Evolutionary conservation across 2,888 invertebrate species (phyloP).

Genomic region (Drosophila demipolita): DNA sequence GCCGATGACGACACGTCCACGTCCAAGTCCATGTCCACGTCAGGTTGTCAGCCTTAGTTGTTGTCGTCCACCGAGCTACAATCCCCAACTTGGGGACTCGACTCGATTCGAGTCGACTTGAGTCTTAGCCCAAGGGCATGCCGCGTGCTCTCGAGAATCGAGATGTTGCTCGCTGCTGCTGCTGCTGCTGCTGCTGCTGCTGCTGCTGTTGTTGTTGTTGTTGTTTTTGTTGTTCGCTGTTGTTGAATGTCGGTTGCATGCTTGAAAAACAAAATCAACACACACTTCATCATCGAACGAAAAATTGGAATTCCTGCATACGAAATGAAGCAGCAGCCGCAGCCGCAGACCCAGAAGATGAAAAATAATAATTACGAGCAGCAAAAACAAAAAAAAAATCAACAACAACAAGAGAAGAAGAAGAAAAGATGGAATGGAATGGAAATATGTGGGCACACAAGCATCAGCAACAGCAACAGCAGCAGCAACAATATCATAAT

Average conservation of each 20-base stretch:
- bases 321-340: conserved; percentile 72
- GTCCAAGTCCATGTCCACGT: conserved; percentile 54
- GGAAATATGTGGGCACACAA: conserved; percentile 55
- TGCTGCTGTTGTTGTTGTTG: conserved; percentile 25
- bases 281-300: conserved; percentile 80
- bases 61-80: conserved; percentile 35
- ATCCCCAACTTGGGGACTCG: conserved; percentile 28
- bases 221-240: conserved; percentile 33
- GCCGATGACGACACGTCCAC: conserved; percentile 71
- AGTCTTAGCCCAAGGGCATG: conserved; percentile 80
- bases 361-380: conserved; percentile 78
- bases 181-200: conserved; percentile 21
- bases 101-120: conserved; percentile 35
- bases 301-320: conserved; percentile 83
- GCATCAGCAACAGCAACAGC: conserved; percentile 37
- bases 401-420: conserved; percentile 4
- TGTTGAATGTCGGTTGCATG: conserved; percentile 59
- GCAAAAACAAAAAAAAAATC: conserved; percentile 23
- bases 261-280: conserved; percentile 79
- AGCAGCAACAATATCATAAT: conserved; percentile 73
- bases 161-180: conserved; percentile 41
- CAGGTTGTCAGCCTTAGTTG: conserved; percentile 69
- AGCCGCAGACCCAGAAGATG: conserved; percentile 60
- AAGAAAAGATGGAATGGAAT: conserved; percentile 38
- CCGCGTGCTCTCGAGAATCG: conserved; percentile 60